Evolutionary conservation across 2,113 vertebrate genomes (phyloP), one percentile per base, ranked within the genome.

Genomic region (Grus americana): DNA sequence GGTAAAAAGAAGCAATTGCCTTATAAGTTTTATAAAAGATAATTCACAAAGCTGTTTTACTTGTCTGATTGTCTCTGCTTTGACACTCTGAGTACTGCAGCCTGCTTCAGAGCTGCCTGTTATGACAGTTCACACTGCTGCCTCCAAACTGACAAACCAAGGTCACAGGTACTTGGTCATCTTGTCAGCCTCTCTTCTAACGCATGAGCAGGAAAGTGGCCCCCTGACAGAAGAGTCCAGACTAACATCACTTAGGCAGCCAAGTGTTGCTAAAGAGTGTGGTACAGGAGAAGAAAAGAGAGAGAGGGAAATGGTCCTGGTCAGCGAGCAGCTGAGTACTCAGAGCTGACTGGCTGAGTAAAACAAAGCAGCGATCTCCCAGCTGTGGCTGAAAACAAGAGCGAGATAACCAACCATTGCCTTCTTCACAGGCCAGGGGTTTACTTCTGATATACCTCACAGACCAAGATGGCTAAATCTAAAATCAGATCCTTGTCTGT

Each of bases 71-170:
- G 71, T 66, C 15, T 78, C 29, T 63, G 12, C 4, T 78, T 78
- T 86, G 62, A 23, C 23, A 54, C 19, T 34, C 17, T 63, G 40
- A 67, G 44, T 50, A 27, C 22, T 81, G n/a, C 55, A 84, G 42
- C 18, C 54, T 66, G 26, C 32, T 84, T 67, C 46, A 79, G 49
- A 52, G 44, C 7, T 59, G 12, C 44, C 9, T 36, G 18, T 52
- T 49, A 5, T 0, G 2, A 26, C 12, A 46, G 8, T 47, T 70
- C 30, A 42, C 34, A n/a, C 6, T 26, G 12, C 11, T 63, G 57
- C 16, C 20, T 71, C 70, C 5, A 3, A 84, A 36, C 50, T 58
- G 23, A 32, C 1, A 6, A 40, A 84, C 29, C 6, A 47, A 68
- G 27, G 63, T 83, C 63, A 58, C 12, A 49, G 26, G 44, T 49